Evolutionary conservation across 35 echinoderm and acorn worm species (phyloP).

Genomic region (Heliocidaris tuberculata): DNA sequence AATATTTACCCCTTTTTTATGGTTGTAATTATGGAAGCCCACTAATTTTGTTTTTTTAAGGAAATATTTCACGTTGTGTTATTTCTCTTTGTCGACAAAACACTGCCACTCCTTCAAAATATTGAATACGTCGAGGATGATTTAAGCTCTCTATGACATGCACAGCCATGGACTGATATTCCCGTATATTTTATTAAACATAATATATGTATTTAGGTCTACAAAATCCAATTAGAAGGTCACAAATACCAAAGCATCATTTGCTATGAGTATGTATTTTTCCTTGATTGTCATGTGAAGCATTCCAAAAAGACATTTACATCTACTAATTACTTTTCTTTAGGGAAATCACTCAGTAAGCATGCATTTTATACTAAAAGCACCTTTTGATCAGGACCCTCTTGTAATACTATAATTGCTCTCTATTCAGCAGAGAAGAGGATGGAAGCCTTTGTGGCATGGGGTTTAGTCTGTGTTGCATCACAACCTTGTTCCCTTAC

Average conservation of each 20-base stretch:
- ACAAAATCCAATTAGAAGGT: background rate
- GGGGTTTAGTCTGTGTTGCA: background rate
- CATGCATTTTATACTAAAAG: background rate
- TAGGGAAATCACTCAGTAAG: background rate
- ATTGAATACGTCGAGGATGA: no score
- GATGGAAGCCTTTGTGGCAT: background rate
- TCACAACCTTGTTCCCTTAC: background rate
- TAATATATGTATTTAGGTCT: background rate
- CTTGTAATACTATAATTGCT: background rate
- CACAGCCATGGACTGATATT: no score
- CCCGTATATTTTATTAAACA: no score
- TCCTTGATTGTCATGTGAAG: background rate
- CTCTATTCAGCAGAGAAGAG: background rate
- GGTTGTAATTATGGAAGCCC: no score
- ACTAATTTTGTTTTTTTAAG: no score
- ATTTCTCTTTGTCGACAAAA: no score
- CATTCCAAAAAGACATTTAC: conserved; percentile 1
- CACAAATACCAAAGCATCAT: background rate
- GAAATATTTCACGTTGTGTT: no score
- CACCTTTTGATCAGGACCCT: background rate
- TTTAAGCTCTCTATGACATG: no score
- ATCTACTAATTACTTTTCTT: background rate
- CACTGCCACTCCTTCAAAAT: no score
- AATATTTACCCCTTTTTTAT: no score
- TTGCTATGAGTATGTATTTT: background rate